Conservation (phyloP, 2,113 vertebrate genomes). For the Sphyrna mokarran region DNA sequence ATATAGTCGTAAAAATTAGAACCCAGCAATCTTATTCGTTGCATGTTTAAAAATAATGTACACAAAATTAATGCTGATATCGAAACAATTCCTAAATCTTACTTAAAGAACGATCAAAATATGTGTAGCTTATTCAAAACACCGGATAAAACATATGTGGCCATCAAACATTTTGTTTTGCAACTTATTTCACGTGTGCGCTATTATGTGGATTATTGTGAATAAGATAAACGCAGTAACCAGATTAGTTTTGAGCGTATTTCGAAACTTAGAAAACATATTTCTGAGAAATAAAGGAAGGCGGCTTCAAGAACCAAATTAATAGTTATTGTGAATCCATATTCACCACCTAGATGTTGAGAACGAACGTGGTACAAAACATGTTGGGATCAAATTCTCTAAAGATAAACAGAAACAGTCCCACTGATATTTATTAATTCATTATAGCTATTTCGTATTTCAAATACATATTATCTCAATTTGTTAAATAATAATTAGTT, state of each 20-base stretch:
- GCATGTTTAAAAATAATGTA: too few relatives aligned
- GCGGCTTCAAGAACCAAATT: not conserved
- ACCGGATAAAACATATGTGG: not conserved
- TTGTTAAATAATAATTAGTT: not conserved
- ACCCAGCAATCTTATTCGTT: not conserved
- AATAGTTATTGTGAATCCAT: too few relatives aligned
- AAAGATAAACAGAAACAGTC: not conserved
- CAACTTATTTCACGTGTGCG: not conserved
- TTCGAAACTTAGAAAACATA: not conserved
- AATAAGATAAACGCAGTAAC: not conserved
- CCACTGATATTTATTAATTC: not conserved
- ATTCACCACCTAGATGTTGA: not conserved
- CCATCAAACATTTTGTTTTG: not conserved
- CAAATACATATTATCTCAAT: not conserved
- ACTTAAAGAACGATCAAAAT: not conserved
- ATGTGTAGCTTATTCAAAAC: not conserved
- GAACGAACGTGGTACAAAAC: not conserved
- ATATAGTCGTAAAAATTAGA: not conserved
- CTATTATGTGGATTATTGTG: not conserved
- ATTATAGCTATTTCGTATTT: not conserved
- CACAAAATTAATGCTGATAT: not conserved
- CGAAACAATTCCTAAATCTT: not conserved
- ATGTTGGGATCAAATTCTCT: not conserved
- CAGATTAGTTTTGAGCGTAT: not conserved
- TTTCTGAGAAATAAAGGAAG: not conserved